Evolutionary conservation across 2,888 invertebrate genomes (phyloP).

Genomic region (Hydriomena furcata): DNA sequence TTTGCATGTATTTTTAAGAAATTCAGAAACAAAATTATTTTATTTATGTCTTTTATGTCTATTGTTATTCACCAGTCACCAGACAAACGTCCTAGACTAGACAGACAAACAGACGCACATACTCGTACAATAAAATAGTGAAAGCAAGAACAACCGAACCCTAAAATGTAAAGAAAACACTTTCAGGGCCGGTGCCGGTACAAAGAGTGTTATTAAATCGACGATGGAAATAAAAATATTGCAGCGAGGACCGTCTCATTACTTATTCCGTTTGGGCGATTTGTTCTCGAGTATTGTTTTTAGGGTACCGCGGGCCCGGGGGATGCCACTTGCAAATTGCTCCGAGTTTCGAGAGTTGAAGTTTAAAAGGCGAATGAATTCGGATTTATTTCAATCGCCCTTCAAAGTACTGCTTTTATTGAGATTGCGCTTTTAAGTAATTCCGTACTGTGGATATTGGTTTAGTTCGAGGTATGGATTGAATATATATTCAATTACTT

Average conservation of each 20-base stretch:
- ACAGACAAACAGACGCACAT: no score
- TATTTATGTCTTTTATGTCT: no score
- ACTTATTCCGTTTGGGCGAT: constrained; percentile 72
- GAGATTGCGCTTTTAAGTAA: neutral
- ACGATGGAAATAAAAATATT: constrained; percentile 64
- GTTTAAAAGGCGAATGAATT: constrained; percentile 6
- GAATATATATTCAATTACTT: no score
- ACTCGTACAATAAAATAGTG: no score
- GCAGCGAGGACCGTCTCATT: constrained; percentile 56
- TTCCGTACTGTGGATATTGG: neutral
- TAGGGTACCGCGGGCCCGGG: constrained; percentile 27
- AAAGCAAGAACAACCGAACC: no score
- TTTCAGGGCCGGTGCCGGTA: constrained; percentile 33
- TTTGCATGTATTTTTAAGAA: no score
- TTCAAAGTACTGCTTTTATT: constrained; percentile 7
- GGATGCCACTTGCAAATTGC: constrained; percentile 17
- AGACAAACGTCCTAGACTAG: no score
- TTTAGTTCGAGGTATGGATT: neutral
- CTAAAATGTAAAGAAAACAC: constrained; percentile 37
- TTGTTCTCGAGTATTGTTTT: constrained; percentile 47
- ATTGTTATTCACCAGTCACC: no score
- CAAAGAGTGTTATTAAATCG: constrained; percentile 62
- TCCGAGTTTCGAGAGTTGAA: constrained; percentile 7
- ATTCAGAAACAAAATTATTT: no score
- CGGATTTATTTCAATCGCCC: constrained; percentile 7